Conservation (phyloP, 2,888 invertebrate genomes). For the Cantharis rufa region DNA sequence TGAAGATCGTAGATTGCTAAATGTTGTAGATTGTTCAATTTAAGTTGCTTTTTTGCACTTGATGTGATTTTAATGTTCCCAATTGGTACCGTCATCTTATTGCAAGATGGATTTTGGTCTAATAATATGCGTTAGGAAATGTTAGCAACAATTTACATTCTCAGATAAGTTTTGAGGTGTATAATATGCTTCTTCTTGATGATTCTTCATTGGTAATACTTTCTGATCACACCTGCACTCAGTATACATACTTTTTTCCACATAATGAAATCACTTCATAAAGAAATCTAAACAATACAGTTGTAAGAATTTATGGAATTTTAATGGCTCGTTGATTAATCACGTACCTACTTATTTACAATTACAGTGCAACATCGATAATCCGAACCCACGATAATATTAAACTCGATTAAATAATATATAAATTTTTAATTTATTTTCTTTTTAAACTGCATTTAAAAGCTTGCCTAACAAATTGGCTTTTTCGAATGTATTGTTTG, state of each 20-base stretch:
- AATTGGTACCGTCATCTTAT: background rate
- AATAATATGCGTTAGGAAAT: background rate
- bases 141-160: background rate
- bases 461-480: no score
- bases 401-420: no score
- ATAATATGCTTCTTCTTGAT: background rate
- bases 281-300: background rate
- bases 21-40: background rate
- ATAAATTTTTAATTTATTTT: no score
- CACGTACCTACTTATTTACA: background rate
- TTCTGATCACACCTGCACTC: background rate
- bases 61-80: background rate
- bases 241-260: background rate
- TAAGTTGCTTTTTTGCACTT: background rate
- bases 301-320: background rate
- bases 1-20: background rate
- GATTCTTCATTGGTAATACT: background rate
- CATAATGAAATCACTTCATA: background rate
- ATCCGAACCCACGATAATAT: no score
- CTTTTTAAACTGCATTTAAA: no score
- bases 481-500: no score
- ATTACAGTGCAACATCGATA: background rate
- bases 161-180: background rate
- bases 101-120: background rate
- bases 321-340: background rate